Evolutionary conservation across 2,888 invertebrate species (phyloP).

Genomic region (Neocrepidodera transversa): DNA sequence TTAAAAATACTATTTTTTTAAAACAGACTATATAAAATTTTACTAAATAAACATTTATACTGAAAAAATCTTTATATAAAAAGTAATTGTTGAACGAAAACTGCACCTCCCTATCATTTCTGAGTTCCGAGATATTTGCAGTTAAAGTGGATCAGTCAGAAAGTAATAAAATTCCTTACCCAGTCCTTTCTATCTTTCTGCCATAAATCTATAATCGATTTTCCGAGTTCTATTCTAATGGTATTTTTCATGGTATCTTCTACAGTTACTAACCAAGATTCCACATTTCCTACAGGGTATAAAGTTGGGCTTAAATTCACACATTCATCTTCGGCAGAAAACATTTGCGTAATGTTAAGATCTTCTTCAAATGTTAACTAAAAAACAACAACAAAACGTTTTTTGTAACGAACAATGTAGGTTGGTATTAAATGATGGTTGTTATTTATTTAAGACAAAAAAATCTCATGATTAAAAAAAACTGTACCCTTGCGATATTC

Average conservation of each 20-base stretch:
- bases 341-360: conserved; percentile 75
- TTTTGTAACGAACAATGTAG: no score
- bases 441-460: no score
- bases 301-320: conserved; percentile 71
- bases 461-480: no score
- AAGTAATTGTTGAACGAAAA: no score
- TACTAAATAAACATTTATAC: no score
- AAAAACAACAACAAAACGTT: conserved; percentile 25
- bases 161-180: conserved; percentile 25
- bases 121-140: no score
- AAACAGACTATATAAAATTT: no score
- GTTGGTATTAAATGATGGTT: no score
- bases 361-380: conserved; percentile 75
- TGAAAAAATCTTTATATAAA: no score
- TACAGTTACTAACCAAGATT: conserved; percentile 74
- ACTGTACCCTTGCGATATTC: conserved; percentile 73
- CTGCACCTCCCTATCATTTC: no score
- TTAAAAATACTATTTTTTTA: no score
- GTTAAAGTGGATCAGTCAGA: no score
- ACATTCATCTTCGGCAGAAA: conserved; percentile 78
- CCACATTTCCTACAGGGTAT: conserved; percentile 76
- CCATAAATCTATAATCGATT: conserved; percentile 60
- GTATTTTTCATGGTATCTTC: conserved; percentile 76
- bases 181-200: conserved; percentile 56
- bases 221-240: conserved; percentile 61